Percentiles rank a stretch among this genome's conserved stretches.
phyloP scores from a whole-genome alignment of 2,113 vertebrate genomes.

The Apodemus speciosus region DNA sequence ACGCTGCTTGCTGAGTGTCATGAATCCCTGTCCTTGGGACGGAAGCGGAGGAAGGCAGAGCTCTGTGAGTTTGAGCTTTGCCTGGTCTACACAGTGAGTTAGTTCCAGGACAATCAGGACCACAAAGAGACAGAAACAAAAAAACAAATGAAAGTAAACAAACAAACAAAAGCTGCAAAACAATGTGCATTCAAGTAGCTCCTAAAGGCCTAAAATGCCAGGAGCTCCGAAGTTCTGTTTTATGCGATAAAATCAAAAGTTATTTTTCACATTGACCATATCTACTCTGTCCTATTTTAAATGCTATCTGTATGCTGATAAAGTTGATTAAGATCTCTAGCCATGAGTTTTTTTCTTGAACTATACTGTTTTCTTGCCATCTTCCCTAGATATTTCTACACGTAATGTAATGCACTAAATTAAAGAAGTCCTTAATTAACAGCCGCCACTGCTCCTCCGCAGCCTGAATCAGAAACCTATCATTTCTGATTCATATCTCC shows the following conservation, averaged over 20 bases:
- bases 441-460: background rate
- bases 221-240: background rate
- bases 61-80: background rate
- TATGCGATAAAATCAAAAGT: background rate
- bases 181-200: slow-evolving; percentile 26
- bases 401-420: slow-evolving; percentile 14
- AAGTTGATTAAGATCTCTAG: background rate
- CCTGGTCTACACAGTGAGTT: background rate
- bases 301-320: slow-evolving; percentile 3
- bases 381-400: background rate
- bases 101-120: background rate
- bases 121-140: background rate
- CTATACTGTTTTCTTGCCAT: slow-evolving; percentile 22
- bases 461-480: slow-evolving; percentile 1
- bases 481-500: background rate
- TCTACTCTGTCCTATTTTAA: slow-evolving; percentile 8
- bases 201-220: background rate
- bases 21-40: background rate
- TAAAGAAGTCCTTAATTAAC: background rate
- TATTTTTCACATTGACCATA: background rate
- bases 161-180: background rate
- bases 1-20: background rate
- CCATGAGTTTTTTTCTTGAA: slow-evolving; percentile 4
- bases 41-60: background rate
- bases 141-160: background rate